Percentiles rank a stretch among this genome's conserved stretches.
phyloP scores from a whole-genome alignment of 2,113 vertebrate species.

The Bufo bufo region DNA sequence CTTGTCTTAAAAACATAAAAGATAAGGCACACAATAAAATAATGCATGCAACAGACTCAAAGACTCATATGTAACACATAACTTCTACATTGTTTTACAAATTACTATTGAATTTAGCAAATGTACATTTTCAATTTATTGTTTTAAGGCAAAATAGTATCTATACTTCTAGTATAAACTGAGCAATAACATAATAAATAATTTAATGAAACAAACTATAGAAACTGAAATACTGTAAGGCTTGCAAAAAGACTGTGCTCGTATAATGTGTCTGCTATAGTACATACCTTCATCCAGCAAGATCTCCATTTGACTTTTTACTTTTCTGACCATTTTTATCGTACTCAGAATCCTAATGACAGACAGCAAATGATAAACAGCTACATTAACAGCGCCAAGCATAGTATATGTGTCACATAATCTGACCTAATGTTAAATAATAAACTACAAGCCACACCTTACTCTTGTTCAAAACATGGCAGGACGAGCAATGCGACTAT shows the following conservation, averaged over 20 bases:
- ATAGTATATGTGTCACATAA: slow-evolving; percentile 32
- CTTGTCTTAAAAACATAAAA: neutral
- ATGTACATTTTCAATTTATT: neutral
- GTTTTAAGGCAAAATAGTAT: no score
- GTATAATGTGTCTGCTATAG: neutral
- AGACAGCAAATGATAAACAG: neutral
- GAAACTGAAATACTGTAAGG: no score
- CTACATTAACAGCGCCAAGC: neutral
- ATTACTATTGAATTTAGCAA: no score
- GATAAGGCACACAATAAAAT: neutral
- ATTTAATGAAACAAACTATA: neutral
- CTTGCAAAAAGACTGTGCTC: neutral
- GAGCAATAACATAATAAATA: neutral
- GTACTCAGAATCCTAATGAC: neutral
- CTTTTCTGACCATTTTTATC: slow-evolving; percentile 79
- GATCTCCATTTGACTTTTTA: slow-evolving; percentile 70
- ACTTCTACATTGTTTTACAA: no score
- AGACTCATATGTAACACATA: neutral
- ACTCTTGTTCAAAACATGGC: neutral
- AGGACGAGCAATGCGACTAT: neutral
- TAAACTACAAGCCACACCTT: slow-evolving; percentile 47
- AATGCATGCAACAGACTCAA: neutral
- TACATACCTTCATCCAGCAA: slow-evolving; percentile 83
- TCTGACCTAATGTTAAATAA: slow-evolving; percentile 50
- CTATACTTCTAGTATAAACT: neutral